Evolutionary conservation across 2,113 vertebrate species (phyloP).

Genomic region (Pipra filicauda): DNA sequence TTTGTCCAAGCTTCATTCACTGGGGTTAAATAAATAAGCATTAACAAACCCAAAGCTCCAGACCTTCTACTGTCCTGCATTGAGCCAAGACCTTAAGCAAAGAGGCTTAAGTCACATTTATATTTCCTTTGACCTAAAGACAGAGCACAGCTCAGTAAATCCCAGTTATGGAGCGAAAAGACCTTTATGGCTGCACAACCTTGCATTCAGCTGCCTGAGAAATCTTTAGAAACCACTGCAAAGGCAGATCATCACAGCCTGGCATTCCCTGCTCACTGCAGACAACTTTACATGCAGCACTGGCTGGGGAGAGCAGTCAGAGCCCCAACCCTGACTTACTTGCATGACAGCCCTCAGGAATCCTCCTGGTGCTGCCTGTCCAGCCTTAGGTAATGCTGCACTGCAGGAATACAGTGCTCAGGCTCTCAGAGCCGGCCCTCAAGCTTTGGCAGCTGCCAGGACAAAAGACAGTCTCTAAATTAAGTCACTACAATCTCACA

Average conservation of each 20-base stretch:
- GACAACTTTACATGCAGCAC: not conserved
- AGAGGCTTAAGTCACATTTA: not conserved
- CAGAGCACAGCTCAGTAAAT: not conserved
- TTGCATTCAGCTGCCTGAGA: not conserved
- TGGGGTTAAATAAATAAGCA: slow-evolving; percentile 26
- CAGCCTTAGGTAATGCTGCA: not conserved
- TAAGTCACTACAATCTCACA: not conserved
- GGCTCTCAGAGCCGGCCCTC: not conserved
- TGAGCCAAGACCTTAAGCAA: slow-evolving; percentile 6
- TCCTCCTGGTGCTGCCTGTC: not conserved
- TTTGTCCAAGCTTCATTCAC: not conserved
- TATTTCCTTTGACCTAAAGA: slow-evolving; percentile 25
- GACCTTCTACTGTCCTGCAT: not conserved
- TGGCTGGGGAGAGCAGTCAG: not conserved
- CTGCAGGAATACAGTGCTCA: not conserved
- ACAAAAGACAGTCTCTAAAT: slow-evolving; percentile 16
- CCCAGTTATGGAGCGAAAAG: not conserved
- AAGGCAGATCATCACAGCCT: not conserved
- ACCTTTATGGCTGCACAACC: not conserved
- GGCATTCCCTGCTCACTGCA: not conserved
- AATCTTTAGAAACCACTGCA: not conserved
- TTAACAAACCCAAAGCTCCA: not conserved
- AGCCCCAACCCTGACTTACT: not conserved
- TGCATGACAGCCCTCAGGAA: not conserved
- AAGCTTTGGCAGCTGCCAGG: not conserved